Percentiles rank a stretch among this genome's conserved stretches.
Evolutionary conservation across 2,797 vertebrate genomes (phyloP).

Genomic region (Sebastes hopkinsi): DNA sequence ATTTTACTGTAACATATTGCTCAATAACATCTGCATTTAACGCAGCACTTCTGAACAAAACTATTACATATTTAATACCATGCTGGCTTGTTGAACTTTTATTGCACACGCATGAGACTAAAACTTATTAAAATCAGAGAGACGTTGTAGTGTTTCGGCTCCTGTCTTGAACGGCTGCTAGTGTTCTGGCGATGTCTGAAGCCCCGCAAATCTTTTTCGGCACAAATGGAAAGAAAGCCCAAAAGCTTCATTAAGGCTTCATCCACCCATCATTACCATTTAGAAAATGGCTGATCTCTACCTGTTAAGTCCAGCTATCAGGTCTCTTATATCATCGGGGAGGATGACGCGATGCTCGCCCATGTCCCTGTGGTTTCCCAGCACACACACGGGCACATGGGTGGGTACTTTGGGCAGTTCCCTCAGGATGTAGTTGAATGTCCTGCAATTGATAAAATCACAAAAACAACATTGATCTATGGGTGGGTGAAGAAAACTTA

Average conservation of each 20-base stretch:
- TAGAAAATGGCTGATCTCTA: slow-evolving; percentile 40
- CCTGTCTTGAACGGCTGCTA: neutral
- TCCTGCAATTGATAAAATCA: slow-evolving; percentile 81
- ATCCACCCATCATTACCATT: neutral
- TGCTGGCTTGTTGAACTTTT: neutral
- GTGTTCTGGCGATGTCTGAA: neutral
- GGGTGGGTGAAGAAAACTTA: neutral
- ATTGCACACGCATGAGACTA: neutral
- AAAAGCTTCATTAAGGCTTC: neutral
- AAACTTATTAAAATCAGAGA: neutral
- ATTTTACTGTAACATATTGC: neutral
- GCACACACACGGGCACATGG: slow-evolving; percentile 95
- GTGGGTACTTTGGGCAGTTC: slow-evolving; percentile 96
- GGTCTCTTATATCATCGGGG: slow-evolving; percentile 91
- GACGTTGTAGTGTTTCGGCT: neutral
- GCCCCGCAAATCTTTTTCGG: neutral
- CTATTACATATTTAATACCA: neutral
- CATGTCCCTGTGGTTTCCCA: slow-evolving; percentile 98
- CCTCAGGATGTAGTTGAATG: slow-evolving; percentile 94
- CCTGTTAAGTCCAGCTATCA: slow-evolving; percentile 93
- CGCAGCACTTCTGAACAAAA: neutral
- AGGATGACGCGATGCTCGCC: slow-evolving; percentile 95
- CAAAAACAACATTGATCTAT: neutral
- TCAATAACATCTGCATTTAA: neutral
- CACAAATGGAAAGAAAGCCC: neutral